Evolutionary conservation across 1,140 invertebrate genomes (phyloP).

Genomic region (Vollenhovia emeryi): DNA sequence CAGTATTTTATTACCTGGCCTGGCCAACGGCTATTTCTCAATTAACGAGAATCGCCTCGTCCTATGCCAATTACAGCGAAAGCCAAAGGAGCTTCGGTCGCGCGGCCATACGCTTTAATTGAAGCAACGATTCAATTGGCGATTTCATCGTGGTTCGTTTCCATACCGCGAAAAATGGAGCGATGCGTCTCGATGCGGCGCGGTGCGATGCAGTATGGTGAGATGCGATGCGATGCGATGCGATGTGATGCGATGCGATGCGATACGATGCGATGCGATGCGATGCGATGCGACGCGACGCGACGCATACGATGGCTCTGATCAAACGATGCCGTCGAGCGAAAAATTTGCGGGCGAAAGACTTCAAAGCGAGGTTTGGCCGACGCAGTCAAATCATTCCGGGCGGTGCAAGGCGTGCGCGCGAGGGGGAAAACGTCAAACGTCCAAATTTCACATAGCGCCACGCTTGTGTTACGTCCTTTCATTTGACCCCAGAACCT

Average conservation of each 20-base stretch:
- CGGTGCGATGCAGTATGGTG: not conserved
- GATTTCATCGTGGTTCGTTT: constrained; percentile 16
- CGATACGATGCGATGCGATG: not conserved
- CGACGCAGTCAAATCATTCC: constrained; percentile 51
- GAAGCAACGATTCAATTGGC: constrained; percentile 47
- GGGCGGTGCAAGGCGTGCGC: constrained; percentile 19
- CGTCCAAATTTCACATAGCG: constrained; percentile 51
- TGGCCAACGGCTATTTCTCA: constrained; percentile 35
- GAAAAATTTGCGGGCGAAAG: constrained; percentile 58
- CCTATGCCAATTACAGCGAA: constrained; percentile 36
- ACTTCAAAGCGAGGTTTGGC: constrained; percentile 56
- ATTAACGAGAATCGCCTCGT: constrained; percentile 41
- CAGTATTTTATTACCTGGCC: constrained; percentile 15
- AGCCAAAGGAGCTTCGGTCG: constrained; percentile 19
- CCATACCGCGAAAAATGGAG: constrained; percentile 29
- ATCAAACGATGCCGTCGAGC: constrained; percentile 55
- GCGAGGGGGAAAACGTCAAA: constrained; percentile 41
- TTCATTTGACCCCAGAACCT: constrained; percentile 50
- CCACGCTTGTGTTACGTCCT: constrained; percentile 43
- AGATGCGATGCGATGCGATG: not conserved
- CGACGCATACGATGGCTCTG: constrained; percentile 49
- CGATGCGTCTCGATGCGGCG: constrained; percentile 2
- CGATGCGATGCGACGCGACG: constrained; percentile 12
- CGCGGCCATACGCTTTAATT: constrained; percentile 38
- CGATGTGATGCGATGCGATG: constrained; percentile 10